Conservation (phyloP, 1,140 invertebrate species). For the Copidosoma floridanum region DNA sequence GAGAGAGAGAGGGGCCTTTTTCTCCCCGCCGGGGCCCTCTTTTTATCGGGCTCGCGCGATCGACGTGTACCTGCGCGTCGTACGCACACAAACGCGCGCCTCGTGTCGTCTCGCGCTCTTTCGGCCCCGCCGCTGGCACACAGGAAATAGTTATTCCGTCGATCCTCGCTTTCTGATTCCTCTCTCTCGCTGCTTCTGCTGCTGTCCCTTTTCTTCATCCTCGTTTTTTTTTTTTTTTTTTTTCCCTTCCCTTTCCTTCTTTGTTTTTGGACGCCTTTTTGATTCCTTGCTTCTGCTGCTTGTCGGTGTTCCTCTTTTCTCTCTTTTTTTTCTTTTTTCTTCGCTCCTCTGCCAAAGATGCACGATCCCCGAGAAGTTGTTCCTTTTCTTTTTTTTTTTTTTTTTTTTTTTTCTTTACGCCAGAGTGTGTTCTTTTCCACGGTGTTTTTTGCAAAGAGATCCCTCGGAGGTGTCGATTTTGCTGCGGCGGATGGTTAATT, state of each 20-base stretch:
- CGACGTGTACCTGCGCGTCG: too few relatives aligned
- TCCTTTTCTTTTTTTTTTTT: too few relatives aligned
- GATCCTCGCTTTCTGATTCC: constrained; percentile 10
- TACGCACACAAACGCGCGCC: too few relatives aligned
- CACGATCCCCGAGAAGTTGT: too few relatives aligned
- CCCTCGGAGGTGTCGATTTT: too few relatives aligned
- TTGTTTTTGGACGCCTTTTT: too few relatives aligned
- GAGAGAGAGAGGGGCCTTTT: too few relatives aligned
- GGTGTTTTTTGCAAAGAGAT: too few relatives aligned
- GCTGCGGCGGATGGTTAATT: too few relatives aligned
- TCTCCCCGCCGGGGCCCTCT: background rate
- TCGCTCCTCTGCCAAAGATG: too few relatives aligned
- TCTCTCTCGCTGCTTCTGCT: background rate
- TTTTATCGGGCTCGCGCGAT: constrained; percentile 38
- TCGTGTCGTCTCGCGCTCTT: background rate
- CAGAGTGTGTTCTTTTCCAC: too few relatives aligned
- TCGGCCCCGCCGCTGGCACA: constrained; percentile 30
- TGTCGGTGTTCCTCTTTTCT: background rate
- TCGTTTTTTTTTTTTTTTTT: background rate
- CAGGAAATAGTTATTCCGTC: constrained; percentile 33
- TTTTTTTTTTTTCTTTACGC: too few relatives aligned
- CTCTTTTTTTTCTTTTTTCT: background rate
- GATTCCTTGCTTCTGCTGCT: background rate
- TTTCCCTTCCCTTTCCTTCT: background rate
- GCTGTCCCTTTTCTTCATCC: background rate